Evolutionary conservation across 2,797 vertebrate genomes (phyloP).

Genomic region (Mormyrops boulengeri): DNA sequence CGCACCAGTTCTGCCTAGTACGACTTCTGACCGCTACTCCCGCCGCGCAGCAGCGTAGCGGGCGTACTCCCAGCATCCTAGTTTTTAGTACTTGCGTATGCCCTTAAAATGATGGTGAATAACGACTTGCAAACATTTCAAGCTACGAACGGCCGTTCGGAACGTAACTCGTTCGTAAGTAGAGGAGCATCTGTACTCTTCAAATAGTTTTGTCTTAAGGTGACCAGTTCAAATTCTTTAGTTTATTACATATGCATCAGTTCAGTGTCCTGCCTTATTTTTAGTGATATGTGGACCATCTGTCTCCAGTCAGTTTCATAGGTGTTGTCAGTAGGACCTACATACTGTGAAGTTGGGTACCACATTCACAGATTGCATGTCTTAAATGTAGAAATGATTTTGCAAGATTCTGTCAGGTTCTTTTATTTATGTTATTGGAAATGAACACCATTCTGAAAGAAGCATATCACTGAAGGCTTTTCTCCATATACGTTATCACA

Average conservation of each 20-base stretch:
- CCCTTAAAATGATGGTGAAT: too few relatives aligned
- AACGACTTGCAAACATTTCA: too few relatives aligned
- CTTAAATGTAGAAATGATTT: not conserved
- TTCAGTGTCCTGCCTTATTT: not conserved
- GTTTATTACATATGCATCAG: not conserved
- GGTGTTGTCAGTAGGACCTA: not conserved
- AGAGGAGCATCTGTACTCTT: too few relatives aligned
- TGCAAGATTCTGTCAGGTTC: not conserved
- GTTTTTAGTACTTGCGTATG: too few relatives aligned
- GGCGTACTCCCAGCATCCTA: too few relatives aligned
- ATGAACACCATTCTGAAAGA: constrained; percentile 14
- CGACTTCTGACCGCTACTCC: too few relatives aligned
- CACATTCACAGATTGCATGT: not conserved
- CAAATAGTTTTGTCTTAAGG: not conserved
- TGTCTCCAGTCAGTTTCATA: not conserved
- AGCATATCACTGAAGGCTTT: constrained; percentile 12
- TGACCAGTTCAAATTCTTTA: not conserved
- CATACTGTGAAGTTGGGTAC: not conserved
- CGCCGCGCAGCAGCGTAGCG: too few relatives aligned
- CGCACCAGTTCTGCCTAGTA: too few relatives aligned
- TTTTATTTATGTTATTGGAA: constrained; percentile 21
- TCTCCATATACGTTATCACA: constrained; percentile 19
- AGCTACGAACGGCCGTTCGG: too few relatives aligned
- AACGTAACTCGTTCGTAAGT: too few relatives aligned
- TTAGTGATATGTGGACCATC: not conserved